Base-by-base conservation (phyloP, 2,113 vertebrate genomes). In the Gavialis gangeticus region DNA sequence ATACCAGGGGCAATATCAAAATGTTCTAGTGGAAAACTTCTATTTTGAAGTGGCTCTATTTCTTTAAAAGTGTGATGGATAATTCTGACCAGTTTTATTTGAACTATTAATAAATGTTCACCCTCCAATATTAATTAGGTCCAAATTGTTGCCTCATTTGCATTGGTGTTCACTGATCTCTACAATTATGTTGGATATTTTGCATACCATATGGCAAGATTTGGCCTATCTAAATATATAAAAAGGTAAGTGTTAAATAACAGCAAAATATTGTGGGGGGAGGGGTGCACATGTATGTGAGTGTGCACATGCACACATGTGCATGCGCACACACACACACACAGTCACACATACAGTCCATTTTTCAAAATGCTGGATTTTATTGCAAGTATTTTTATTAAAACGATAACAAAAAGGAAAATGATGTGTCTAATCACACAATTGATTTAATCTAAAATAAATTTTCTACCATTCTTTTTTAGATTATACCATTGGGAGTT, bases 221-320 rank as follows among this genome's bases (percentile, higher is more conserved):
- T 67, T 75, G 0, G 1, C 83, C 9, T 6, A 4, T 75, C 18
- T 5, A 2, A 1, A 0, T 60, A 54, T 76, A 25, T n/a, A 85
- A 64, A 6, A 54, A 57, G 6, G 1, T 3, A 3, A 62, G 5
- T 46, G 37, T 6, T 46, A 73, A 73, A 46, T 73, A 73, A 73
- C 34, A 21, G 10, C 18, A 34, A 69, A 69, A 18, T 71, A 46
- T 71, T 46, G 46, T 46, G 46, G 46, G 46, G 46, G 46, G 46
- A 46, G 7, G 46, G 46, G 46, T 46, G 46, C 46, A 46, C 46
- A 46, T 9, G 46, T 46, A 46, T 46, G 46, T 46, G 46, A 46
- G 46, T 46, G 46, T 46, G 46, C 46, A 46, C 46, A 46, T 9
- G 8, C 46, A 46, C 37, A 37, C 37, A 37, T 37, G 37, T 37